A percentile compares a stretch with the other conserved stretches of the same genome.
phyloP scores from a whole-genome alignment of 37 sponge, comb jelly and placozoan genomes.

The Ianthella basta region DNA sequence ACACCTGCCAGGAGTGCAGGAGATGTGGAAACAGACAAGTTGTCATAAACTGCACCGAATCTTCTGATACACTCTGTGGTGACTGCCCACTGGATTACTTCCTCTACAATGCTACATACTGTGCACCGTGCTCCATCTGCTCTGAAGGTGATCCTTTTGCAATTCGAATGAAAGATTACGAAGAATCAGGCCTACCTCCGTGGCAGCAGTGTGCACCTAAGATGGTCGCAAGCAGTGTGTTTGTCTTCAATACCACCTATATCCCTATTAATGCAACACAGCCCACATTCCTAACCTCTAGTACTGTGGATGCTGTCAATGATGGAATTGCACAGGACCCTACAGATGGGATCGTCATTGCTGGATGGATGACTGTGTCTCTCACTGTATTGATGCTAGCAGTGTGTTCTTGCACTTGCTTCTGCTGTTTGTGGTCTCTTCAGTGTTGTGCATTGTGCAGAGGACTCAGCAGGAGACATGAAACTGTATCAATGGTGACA shows the following conservation, averaged over 20 bases:
- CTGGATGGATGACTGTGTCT: neutral
- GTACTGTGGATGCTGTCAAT: neutral
- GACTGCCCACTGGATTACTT: neutral
- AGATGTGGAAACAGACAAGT: conserved; percentile 3
- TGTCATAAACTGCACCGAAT: neutral
- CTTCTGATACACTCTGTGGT: neutral
- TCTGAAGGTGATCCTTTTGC: neutral
- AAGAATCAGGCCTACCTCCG: neutral
- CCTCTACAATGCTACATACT: neutral
- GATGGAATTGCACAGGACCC: neutral
- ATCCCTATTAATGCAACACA: neutral
- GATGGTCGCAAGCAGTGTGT: too few relatives aligned
- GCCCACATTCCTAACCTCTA: neutral
- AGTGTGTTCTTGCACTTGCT: too few relatives aligned
- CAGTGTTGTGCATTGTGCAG: too few relatives aligned
- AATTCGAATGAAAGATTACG: neutral
- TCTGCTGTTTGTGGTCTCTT: too few relatives aligned
- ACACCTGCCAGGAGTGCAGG: neutral
- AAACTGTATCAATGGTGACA: too few relatives aligned
- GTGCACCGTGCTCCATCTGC: neutral
- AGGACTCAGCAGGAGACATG: too few relatives aligned
- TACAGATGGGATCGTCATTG: neutral
- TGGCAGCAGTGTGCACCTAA: neutral
- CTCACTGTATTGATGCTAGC: neutral
- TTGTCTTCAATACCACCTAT: neutral